A percentile compares a stretch with the other conserved stretches of the same genome.
Evolutionary conservation across 2,797 vertebrate genomes (phyloP).

Genomic region (Tangara arthus): DNA sequence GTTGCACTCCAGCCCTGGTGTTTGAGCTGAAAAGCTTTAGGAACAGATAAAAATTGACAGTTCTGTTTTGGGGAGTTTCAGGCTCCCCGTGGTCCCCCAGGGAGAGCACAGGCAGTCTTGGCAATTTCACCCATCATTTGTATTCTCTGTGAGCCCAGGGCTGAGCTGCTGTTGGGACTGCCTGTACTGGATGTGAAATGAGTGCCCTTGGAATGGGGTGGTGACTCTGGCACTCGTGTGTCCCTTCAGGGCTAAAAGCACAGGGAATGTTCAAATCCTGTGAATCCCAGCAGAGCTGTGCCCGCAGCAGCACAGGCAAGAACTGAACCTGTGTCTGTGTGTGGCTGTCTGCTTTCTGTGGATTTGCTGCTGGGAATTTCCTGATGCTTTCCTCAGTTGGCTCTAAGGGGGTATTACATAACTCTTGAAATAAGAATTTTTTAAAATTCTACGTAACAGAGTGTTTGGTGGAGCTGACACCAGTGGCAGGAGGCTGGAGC

Average conservation of each 20-base stretch:
- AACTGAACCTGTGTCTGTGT: fast-evolving
- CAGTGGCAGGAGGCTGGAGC: background rate
- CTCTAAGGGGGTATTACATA: fast-evolving
- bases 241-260: background rate
- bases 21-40: background rate
- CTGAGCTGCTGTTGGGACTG: background rate
- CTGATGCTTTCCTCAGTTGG: fast-evolving
- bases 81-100: background rate
- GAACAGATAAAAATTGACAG: background rate
- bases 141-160: background rate
- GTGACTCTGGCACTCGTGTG: background rate
- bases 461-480: background rate
- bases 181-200: fast-evolving
- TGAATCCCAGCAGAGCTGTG: background rate
- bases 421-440: background rate
- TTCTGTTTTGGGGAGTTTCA: background rate
- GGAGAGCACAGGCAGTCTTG: background rate
- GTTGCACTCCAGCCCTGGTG: background rate
- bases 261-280: background rate
- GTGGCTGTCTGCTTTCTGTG: fast-evolving
- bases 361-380: background rate
- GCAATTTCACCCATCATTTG: background rate
- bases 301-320: background rate
- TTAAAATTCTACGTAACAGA: fast-evolving
- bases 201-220: background rate